Conservation (phyloP, 2,888 invertebrate genomes). For the Metalampra italica region DNA sequence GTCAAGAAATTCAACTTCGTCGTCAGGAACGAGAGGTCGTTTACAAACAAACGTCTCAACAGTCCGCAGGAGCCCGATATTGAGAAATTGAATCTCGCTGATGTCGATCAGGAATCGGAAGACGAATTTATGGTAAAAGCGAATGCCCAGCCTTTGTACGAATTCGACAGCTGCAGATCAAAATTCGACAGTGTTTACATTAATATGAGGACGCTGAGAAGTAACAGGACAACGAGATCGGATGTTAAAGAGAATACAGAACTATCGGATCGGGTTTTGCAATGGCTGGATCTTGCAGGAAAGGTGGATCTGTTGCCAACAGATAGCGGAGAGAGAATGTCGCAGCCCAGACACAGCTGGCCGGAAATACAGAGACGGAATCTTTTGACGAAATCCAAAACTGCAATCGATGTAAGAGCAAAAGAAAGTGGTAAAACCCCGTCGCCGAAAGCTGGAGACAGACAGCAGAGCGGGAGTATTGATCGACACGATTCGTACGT, state of each 20-base stretch:
- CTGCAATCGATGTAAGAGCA: conserved; percentile 46
- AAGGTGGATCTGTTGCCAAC: conserved; percentile 69
- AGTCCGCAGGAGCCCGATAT: conserved; percentile 34
- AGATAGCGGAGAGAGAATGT: conserved; percentile 50
- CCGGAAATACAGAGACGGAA: conserved; percentile 57
- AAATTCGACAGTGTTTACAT: conserved; percentile 29
- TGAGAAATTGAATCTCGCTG: conserved; percentile 52
- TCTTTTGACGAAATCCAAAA: conserved; percentile 55
- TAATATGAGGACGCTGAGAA: conserved; percentile 54
- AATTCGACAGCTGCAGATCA: conserved; percentile 33
- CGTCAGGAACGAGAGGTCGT: conserved; percentile 47
- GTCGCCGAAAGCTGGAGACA: conserved; percentile 42
- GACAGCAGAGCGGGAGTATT: conserved; percentile 51
- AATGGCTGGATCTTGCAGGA: conserved; percentile 88
- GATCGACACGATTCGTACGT: conserved; percentile 67
- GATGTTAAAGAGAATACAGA: conserved; percentile 58
- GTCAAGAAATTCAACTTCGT: conserved; percentile 52
- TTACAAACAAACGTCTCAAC: conserved; percentile 29
- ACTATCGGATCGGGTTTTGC: conserved; percentile 84
- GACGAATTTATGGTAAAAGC: conserved; percentile 47
- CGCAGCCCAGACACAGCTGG: conserved; percentile 66
- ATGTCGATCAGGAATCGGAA: conserved; percentile 48
- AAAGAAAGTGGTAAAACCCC: conserved; percentile 40
- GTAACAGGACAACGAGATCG: conserved; percentile 54
- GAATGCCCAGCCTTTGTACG: conserved; percentile 46